Conservation (phyloP, 2,888 invertebrate species). For the Mycalesis mineus region DNA sequence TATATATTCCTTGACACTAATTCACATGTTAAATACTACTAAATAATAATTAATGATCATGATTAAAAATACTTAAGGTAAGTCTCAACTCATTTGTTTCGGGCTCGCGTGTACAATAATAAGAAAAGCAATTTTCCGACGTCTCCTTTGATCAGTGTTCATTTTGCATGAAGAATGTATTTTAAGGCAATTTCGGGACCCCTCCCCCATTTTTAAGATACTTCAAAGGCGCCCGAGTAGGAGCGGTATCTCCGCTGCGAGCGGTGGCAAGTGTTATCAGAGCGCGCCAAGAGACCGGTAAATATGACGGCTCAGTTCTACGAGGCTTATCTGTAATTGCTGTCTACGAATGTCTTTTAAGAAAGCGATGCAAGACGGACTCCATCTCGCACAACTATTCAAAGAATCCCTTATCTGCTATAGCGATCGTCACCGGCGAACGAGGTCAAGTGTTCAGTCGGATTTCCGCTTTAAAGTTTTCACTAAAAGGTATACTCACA, state of each 20-base stretch:
- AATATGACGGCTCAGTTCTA: slow-evolving; percentile 66
- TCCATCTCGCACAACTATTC: slow-evolving; percentile 69
- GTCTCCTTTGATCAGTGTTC: slow-evolving; percentile 31
- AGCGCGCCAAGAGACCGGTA: slow-evolving; percentile 60
- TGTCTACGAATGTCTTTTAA: slow-evolving; percentile 75
- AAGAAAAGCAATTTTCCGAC: slow-evolving; percentile 27
- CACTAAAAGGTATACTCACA: slow-evolving; percentile 77
- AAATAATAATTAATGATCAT: no score
- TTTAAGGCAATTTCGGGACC: slow-evolving; percentile 31
- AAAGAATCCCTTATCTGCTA: slow-evolving; percentile 52
- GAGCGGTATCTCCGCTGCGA: slow-evolving; percentile 28
- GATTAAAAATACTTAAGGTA: no score
- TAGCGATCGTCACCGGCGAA: slow-evolving; percentile 53
- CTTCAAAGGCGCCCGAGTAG: slow-evolving; percentile 31
- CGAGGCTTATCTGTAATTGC: slow-evolving; percentile 77
- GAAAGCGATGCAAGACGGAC: slow-evolving; percentile 63
- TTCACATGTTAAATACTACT: no score
- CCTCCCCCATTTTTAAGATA: slow-evolving; percentile 32
- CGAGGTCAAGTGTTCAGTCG: slow-evolving; percentile 54
- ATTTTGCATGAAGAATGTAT: slow-evolving; percentile 31
- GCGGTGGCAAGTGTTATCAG: slow-evolving; percentile 43
- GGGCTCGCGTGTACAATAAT: slow-evolving; percentile 19
- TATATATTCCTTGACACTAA: no score
- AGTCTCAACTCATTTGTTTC: slow-evolving; percentile 10
- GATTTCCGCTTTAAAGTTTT: slow-evolving; percentile 20